Base-by-base conservation (phyloP, 2,797 vertebrate genomes). In the Galagoides demidoff region DNA sequence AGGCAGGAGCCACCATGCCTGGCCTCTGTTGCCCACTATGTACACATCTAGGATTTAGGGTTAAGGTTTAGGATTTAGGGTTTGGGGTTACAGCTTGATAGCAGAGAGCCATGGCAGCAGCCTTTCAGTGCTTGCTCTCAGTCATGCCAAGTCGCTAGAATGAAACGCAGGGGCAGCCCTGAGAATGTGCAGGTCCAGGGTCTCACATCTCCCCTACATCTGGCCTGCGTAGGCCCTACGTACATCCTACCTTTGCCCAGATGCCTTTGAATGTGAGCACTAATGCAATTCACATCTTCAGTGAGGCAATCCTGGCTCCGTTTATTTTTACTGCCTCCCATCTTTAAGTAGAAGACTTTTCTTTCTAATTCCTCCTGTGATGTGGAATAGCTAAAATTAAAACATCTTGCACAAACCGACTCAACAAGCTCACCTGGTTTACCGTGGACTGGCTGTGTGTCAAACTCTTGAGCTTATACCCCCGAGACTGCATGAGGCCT, bases 301-400 rank as follows among this genome's bases (percentile, higher is more conserved):
- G 1, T 0, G 29, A 45, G 52, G 23, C 5, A 5, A 39, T 52
- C 39, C 39, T 1, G 5, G 11, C 25, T 76, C 49, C n/a, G 0
- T 31, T 83, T 25, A 45, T 59, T 89, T 89, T 73, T 55, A 78
- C 31, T 16, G 6, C 13, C 22, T 79, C 66, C 17, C 16, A n/a
- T 27, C 39, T 93, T 82, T 82, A 70, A 81, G 87, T 22, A 59
- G 71, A 59, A 34, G 55, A 39, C 61, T 90, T n/a, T 84, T 49
- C 73, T 92, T 85, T 37, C 43, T 85, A 79, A 63, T 93, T 96
- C 70, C 89, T 93, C 73, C 63, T 4, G 74, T 61, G 85, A 22
- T 88, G 68, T 70, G 71, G 81, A 92, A 22, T 49, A 88, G 73
- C 34, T 92, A 52, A 92, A 96, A 89, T 89, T 57, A 76, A 94